Base-by-base conservation (phyloP, 2,888 invertebrate species). In the Temnothorax unifasciatus region DNA sequence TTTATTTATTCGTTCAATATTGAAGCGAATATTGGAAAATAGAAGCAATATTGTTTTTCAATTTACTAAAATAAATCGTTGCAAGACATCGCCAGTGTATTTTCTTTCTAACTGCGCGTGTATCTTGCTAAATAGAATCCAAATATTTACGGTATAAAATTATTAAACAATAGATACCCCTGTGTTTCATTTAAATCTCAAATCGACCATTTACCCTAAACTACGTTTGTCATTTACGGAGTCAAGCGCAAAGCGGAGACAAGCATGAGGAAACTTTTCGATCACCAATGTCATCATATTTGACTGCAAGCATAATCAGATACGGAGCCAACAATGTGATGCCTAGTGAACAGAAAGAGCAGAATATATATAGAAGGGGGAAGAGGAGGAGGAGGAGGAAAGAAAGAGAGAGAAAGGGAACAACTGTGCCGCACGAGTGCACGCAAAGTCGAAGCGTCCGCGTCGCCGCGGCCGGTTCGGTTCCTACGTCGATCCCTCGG, bases 381-480 rank as follows among this genome's bases (percentile, higher is more conserved):
- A 9, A 3, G 44, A 69, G 57, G 15, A n/a, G 1, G n/a, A 21
- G 6, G 18, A 50, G 50, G 0, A 9, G 6, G 15, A 9, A 5
- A 50, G 8, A 50, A n/a, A 21, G 11, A n/a, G 18, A 38, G 68
- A 59, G 34, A 21, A 44, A 38, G 34, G 25, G 34, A 63, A 71
- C 61, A 50, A 54, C 52, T 29, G 83, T 83, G 79, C 85, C 66
- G 86, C 86, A 86, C 83, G 86, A 86, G 81, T 77, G 84, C 84
- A 71, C 85, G 83, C 83, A 79, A 83, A 86, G 77, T 66, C 74
- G 68, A 71, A 82, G 75, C 73, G 84, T 83, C 79, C 79, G 75
- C 73, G 84, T 83, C 79, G 77, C 77, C 82, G 83, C 29, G 29
- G 29, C 29, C 29, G 29, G 29, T 77, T 83, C 83, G 81, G 44